Percentiles rank a stretch among this genome's conserved stretches.
Evolutionary conservation across 1,140 invertebrate species (phyloP).

Genomic region (Drosophila guanche): DNA sequence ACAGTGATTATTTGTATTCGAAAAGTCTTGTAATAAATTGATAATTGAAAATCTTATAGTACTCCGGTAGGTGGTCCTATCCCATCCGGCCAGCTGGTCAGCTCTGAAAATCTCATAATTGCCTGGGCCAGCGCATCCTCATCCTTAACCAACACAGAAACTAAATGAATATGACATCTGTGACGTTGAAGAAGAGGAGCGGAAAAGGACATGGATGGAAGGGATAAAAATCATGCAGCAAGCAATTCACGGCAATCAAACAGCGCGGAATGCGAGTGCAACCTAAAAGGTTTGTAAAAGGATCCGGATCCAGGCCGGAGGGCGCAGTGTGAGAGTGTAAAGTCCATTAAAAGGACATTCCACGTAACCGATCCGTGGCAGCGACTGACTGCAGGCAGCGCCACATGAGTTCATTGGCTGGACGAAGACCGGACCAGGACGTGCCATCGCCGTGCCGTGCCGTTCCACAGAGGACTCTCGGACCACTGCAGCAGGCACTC

Average conservation of each 20-base stretch:
- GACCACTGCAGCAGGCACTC: conserved; percentile 38
- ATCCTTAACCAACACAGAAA: conserved; percentile 20
- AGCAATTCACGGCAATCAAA: conserved; percentile 80
- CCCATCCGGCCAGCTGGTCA: conserved; percentile 50
- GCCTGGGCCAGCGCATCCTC: conserved; percentile 11
- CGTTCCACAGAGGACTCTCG: not conserved
- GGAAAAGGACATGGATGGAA: conserved; percentile 31
- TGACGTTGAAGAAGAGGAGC: conserved; percentile 46
- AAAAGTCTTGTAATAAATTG: too few relatives aligned
- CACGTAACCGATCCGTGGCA: conserved; percentile 73
- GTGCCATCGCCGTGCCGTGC: conserved; percentile 22
- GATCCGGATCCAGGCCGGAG: conserved; percentile 30
- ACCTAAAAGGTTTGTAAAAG: conserved; percentile 68
- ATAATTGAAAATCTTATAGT: too few relatives aligned
- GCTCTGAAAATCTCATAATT: conserved; percentile 50
- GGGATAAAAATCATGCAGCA: conserved; percentile 73
- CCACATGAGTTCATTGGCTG: conserved; percentile 58
- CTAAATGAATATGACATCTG: conserved; percentile 65
- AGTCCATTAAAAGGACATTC: conserved; percentile 81
- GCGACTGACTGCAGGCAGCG: conserved; percentile 55
- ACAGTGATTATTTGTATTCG: too few relatives aligned
- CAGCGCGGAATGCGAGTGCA: conserved; percentile 67
- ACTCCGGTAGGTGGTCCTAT: not conserved
- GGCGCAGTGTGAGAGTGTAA: conserved; percentile 61
- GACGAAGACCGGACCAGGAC: conserved; percentile 21